Evolutionary conservation across 2,888 invertebrate genomes (phyloP).

Genomic region (Dolomedes plantarius): DNA sequence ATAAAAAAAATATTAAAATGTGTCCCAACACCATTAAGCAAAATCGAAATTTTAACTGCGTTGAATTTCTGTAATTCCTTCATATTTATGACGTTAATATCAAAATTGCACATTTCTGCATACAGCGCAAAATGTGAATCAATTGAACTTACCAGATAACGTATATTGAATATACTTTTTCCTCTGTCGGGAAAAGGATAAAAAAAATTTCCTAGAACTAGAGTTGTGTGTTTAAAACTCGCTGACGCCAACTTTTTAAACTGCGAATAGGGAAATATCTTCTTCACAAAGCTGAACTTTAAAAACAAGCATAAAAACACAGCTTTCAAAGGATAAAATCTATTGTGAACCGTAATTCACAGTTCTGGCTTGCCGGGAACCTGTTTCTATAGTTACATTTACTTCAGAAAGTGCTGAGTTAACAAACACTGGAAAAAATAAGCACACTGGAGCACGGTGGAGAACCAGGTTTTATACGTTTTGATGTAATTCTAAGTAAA

Average conservation of each 20-base stretch:
- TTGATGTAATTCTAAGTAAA: background rate
- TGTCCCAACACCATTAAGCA: too few species aligned
- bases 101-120: too few species aligned
- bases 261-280: background rate
- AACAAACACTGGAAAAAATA: background rate
- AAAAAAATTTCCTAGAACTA: too few species aligned
- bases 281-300: background rate
- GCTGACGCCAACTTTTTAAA: background rate
- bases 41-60: too few species aligned
- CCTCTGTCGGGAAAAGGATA: too few species aligned
- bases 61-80: too few species aligned
- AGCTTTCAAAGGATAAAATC: conserved; percentile 4
- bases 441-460: background rate
- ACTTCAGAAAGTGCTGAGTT: background rate
- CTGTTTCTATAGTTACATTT: background rate
- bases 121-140: too few species aligned
- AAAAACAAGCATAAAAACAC: background rate
- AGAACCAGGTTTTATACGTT: background rate
- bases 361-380: background rate
- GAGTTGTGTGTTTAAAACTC: conserved; percentile 3
- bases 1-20: too few species aligned
- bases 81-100: too few species aligned
- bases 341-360: background rate
- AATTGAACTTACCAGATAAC: too few species aligned
- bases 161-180: too few species aligned